A percentile compares a stretch with the other conserved stretches of the same genome.
Evolutionary conservation across 2,113 vertebrate genomes (phyloP).

Genomic region (Ifrita kowaldi): DNA sequence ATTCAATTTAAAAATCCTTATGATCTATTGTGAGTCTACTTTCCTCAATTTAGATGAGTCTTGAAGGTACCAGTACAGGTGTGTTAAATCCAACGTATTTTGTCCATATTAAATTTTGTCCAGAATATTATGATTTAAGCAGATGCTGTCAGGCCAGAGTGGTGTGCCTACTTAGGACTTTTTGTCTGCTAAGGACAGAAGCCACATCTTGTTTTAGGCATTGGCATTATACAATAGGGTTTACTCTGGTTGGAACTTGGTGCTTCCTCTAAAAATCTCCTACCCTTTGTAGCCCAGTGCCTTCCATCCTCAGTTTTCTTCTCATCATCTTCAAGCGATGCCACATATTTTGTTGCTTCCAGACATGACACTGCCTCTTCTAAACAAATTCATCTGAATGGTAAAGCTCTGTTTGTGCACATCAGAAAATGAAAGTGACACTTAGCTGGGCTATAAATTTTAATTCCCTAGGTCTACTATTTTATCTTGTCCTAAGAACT

Average conservation of each 20-base stretch:
- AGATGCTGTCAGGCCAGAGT: background rate
- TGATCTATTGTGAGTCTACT: background rate
- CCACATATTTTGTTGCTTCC: background rate
- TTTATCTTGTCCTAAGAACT: background rate
- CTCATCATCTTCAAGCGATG: background rate
- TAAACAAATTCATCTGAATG: background rate
- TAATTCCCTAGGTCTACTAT: background rate
- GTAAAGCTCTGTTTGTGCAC: background rate
- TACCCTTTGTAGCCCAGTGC: background rate
- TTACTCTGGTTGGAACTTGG: background rate
- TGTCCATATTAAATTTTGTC: background rate
- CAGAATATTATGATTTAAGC: background rate
- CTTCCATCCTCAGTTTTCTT: background rate
- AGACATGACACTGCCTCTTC: background rate
- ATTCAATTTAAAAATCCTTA: background rate
- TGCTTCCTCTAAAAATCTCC: background rate
- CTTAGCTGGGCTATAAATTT: background rate
- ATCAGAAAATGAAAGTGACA: background rate
- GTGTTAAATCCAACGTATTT: background rate
- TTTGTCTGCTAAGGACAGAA: background rate
- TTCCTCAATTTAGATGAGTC: background rate
- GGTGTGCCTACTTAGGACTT: background rate
- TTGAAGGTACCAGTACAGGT: background rate
- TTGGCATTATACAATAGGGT: rapidly evolving
- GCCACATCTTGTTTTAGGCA: background rate